Evolutionary conservation across 1,140 invertebrate genomes (phyloP), one percentile per base, ranked within the genome.

Genomic region (Sinonovacula constricta): DNA sequence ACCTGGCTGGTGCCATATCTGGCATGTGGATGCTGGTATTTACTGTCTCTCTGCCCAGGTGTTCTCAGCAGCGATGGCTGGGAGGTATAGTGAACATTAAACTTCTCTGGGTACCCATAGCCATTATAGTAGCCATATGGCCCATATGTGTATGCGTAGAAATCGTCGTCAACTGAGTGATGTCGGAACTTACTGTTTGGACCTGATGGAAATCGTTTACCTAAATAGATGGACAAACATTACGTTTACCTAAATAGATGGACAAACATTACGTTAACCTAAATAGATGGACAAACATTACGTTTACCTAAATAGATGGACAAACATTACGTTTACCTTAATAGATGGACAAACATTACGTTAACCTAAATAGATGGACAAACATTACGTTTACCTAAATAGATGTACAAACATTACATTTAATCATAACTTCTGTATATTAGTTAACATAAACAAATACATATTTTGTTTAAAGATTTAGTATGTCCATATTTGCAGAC

Each of bases 101-200:
- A 85, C n/a, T 79, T 80, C 26, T 85, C 80, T 57, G 56, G 75
- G 60, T 76, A 74, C 26, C 63, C 54, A 63, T 85, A 86, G 26
- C 83, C 83, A 81, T 85, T 84, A 69, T 86, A 85, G 69, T 85
- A 86, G 12, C 74, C 57, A 69, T 85, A 86, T 12, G 72, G 70
- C 4, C 72, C 76, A 75, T 88, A 87, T 2, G 81, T 70, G 62
- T 86, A 84, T 28, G 79, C 75, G 62, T 86, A 87, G 57, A 88
- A 86, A 59, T 89, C 87, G 54, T 85, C 86, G 69, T 90, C 87
- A 62, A 86, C 83, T 60, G 87, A 88, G 75, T 90, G 86, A 68
- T 88, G 85, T 31, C 87, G 76, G 71, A 79, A 87, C 60, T 87
- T 87, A n/a, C 70, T 77, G 63, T 33, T 54, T n/a, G 77, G 59